Percentiles rank a stretch among this genome's conserved stretches.
Evolutionary conservation across 2,113 vertebrate species (phyloP).

Genomic region (Lethenteron camtschaticum): DNA sequence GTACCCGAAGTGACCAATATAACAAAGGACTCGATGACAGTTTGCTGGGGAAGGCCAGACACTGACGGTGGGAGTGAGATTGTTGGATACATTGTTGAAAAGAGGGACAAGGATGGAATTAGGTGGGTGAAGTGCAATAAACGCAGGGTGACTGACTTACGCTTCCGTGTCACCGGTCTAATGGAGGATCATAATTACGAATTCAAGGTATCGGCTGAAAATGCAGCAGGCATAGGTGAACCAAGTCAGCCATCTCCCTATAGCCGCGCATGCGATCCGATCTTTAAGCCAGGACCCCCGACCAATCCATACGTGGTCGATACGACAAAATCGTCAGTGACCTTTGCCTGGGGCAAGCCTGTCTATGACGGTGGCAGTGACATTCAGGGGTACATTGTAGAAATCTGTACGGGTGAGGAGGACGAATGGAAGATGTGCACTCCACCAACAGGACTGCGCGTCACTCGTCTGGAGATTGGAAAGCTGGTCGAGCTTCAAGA

Average conservation of each 20-base stretch:
- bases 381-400: slow-evolving; percentile 70
- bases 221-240: slow-evolving; percentile 65
- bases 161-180: slow-evolving; percentile 72
- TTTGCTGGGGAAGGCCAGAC: slow-evolving; percentile 75
- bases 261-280: slow-evolving; percentile 73
- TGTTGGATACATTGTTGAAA: slow-evolving; percentile 68
- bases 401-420: slow-evolving; percentile 83
- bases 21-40: slow-evolving; percentile 83
- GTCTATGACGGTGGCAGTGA: slow-evolving; percentile 91
- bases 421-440: slow-evolving; percentile 80
- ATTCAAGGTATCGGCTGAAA: slow-evolving; percentile 86
- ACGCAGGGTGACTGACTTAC: slow-evolving; percentile 68
- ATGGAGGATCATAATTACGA: slow-evolving; percentile 94
- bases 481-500: slow-evolving; percentile 80
- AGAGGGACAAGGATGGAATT: slow-evolving; percentile 74
- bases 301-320: slow-evolving; percentile 52
- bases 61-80: slow-evolving; percentile 80
- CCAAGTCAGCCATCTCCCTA: slow-evolving; percentile 52
- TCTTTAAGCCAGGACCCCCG: slow-evolving; percentile 75
- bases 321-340: slow-evolving; percentile 51
- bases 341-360: slow-evolving; percentile 59
- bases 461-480: slow-evolving; percentile 54
- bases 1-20: slow-evolving; percentile 70
- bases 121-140: slow-evolving; percentile 97
- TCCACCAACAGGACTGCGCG: slow-evolving; percentile 47